phyloP scores from a whole-genome alignment of 2,888 invertebrate genomes.

The Euzophera pinguis region DNA sequence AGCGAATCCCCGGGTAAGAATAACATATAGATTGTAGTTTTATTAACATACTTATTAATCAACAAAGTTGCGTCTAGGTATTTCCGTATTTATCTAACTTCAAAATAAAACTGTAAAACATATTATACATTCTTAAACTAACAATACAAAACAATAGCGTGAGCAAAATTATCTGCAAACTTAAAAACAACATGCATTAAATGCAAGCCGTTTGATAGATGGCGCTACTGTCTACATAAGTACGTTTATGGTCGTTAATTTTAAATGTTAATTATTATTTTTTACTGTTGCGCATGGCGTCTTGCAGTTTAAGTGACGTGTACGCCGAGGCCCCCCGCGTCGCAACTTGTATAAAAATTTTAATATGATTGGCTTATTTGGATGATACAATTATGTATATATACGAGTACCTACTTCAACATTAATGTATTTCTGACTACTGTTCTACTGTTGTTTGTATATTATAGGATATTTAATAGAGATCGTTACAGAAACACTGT shows the following conservation, averaged over 20 bases:
- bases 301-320: background rate
- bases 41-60: too few species aligned
- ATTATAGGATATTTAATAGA: too few species aligned
- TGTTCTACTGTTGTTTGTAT: too few species aligned
- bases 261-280: slow-evolving; percentile 8
- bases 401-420: background rate
- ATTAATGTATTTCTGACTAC: background rate
- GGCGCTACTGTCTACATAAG: slow-evolving; percentile 2
- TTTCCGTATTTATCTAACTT: too few species aligned
- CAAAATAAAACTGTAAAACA: too few species aligned
- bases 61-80: too few species aligned
- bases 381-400: background rate
- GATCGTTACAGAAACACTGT: too few species aligned
- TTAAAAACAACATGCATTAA: background rate
- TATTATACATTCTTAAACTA: too few species aligned
- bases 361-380: background rate
- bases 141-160: too few species aligned
- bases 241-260: slow-evolving; percentile 4
- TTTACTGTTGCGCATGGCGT: background rate
- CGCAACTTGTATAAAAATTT: background rate
- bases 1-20: too few species aligned
- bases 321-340: background rate
- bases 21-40: too few species aligned
- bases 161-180: too few species aligned
- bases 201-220: slow-evolving; percentile 9